Conservation (phyloP, 2,113 vertebrate genomes). For the Etia nguti region DNA sequence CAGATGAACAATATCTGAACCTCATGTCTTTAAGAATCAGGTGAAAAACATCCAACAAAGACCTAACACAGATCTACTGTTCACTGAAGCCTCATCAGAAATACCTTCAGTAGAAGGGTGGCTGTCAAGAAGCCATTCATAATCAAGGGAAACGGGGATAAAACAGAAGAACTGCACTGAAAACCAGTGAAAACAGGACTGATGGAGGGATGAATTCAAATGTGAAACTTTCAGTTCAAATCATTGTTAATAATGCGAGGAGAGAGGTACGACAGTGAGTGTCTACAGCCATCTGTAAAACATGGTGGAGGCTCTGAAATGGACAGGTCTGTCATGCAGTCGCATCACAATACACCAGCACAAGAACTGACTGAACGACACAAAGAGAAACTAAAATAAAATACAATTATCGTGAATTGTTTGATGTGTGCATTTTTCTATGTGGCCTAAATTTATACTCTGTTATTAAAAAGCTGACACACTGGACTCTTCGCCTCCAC, state of each 20-base stretch:
- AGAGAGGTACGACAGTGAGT: background rate
- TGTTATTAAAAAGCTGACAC: background rate
- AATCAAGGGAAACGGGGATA: background rate
- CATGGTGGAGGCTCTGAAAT: background rate
- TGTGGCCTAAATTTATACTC: background rate
- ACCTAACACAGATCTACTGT: background rate
- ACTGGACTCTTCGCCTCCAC: too few species aligned
- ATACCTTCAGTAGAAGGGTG: accelerated
- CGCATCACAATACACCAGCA: background rate
- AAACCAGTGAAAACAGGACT: background rate
- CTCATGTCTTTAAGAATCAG: background rate
- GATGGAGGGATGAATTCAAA: background rate
- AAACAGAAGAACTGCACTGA: background rate
- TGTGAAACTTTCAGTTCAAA: background rate
- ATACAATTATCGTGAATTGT: accelerated
- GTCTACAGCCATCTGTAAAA: background rate
- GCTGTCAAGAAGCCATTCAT: background rate
- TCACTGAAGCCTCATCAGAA: background rate
- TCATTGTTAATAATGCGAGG: background rate
- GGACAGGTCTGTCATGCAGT: background rate
- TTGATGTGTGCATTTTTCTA: background rate
- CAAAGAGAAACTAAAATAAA: background rate
- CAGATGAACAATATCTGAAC: background rate
- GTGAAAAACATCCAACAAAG: background rate
- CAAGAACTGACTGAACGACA: background rate